Evolutionary conservation across 2,113 vertebrate species (phyloP).

Genomic region (human (Homo sapiens)): GRCh38 chr1:233566001-233566500

Average conservation of each 20-base stretch:
- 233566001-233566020: background rate
- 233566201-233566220: background rate
- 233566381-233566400: background rate
- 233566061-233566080: background rate
- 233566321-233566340: background rate
- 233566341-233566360: background rate
- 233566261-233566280: background rate
- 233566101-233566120: background rate
- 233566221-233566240: background rate
- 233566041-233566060: background rate
- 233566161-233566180: background rate
- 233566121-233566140: background rate
- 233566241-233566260: background rate
- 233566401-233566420: background rate
- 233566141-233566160: background rate
- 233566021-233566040: background rate
- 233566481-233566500: background rate
- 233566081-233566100: background rate
- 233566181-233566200: background rate
- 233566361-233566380: background rate
- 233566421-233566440: background rate
- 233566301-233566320: background rate
- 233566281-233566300: background rate
- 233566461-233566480: background rate
- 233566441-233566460: background rate